A percentile compares a stretch with the other conserved stretches of the same genome.
Evolutionary conservation across 2,113 vertebrate genomes (phyloP).

Genomic region (Pomatorhinus ruficollis): DNA sequence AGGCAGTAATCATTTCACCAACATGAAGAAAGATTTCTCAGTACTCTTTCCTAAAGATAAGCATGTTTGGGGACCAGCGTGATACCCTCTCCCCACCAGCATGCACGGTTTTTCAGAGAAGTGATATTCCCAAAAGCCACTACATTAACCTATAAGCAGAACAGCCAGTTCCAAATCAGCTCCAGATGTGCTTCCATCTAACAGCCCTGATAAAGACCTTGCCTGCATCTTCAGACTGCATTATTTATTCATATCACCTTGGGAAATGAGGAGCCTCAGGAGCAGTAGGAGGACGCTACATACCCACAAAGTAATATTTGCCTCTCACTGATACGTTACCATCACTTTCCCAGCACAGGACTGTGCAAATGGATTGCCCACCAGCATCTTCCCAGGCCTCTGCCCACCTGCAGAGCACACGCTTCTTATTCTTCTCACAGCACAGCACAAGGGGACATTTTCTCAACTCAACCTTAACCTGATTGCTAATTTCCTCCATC

Average conservation of each 20-base stretch:
- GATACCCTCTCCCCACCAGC: background rate
- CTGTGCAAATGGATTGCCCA: background rate
- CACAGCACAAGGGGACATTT: background rate
- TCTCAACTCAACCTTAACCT: background rate
- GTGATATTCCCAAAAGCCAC: background rate
- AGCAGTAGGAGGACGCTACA: background rate
- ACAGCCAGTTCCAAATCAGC: background rate
- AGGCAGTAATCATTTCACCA: conserved; percentile 42
- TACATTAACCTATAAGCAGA: background rate
- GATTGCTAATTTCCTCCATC: background rate
- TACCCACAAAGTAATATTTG: background rate
- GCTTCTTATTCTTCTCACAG: background rate
- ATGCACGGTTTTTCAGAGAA: background rate
- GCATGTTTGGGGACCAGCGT: background rate
- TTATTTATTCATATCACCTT: background rate
- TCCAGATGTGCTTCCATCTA: background rate
- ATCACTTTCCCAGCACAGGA: background rate
- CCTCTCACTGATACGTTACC: background rate
- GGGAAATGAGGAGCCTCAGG: background rate
- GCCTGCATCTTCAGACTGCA: background rate
- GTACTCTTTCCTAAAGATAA: background rate
- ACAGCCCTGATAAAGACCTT: background rate
- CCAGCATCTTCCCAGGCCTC: background rate
- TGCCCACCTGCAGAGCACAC: background rate
- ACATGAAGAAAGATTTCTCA: background rate